Base-by-base conservation (phyloP, 2,888 invertebrate genomes). In the Anoncus sp. region DNA sequence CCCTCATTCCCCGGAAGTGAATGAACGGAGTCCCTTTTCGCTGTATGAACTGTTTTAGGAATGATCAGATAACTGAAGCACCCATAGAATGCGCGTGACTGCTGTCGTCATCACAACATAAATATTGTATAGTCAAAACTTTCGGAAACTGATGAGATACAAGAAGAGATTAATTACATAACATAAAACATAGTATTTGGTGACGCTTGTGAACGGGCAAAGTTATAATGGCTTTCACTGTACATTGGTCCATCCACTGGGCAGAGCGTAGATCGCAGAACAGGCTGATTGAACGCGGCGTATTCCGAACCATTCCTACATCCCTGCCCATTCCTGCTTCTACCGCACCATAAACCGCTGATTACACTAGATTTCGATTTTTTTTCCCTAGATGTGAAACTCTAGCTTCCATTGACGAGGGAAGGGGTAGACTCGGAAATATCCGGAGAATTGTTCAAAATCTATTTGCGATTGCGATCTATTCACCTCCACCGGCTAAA, bases 31-130 rank as follows among this genome's bases (percentile, higher is more conserved):
- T 53, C 77, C 76, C 78, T 70, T 38, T 77, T 65, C 63, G 47
- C 31, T 55, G 43, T 59, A 57, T 75, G 77, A 82, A 81, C 77
- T 82, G 82, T 84, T 87, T 86, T 81, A 82, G 82, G 81, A 82
- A 83, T 81, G 82, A 84, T 86, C 86, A 81, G 86, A 85, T 85
- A 84, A 74, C 82, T 62, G 77, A 22, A 77, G 67, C 72, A 81
- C 70, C 63, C 70, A 79, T 75, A 73, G 71, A 74, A 65, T 53
- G 66, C 40, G 49, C 62, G 49, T 49, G 67, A 57, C 27, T 47
- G 31, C 71, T 80, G 67, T 77, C 67, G 40, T 60, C 43, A 24
- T 14, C 18, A 10, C 67, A 12, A 27, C 10, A 40, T 22, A 55
- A 35, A n/a, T n/a, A n/a, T n/a, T 12, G 35, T 62, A 55, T 40